phyloP scores from a whole-genome alignment of 2,888 invertebrate species.

The Pachymerium ferrugineum region DNA sequence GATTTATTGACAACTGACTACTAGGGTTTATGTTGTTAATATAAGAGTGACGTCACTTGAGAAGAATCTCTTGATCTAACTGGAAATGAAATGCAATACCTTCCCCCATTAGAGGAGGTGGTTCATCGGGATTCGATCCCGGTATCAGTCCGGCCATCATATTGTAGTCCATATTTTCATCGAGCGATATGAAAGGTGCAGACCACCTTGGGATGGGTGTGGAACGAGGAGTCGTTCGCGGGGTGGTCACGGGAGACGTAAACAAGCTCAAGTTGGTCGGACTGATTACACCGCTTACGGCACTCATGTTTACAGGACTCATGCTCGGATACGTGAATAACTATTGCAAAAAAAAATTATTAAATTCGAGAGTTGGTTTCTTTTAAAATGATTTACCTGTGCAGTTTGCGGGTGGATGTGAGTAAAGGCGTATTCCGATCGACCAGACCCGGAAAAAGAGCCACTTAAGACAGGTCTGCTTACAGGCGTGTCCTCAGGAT shows the following conservation, averaged over 20 bases:
- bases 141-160: constrained; percentile 72
- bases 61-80: no score
- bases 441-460: constrained; percentile 47
- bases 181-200: constrained; percentile 75
- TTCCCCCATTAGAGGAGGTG: constrained; percentile 71
- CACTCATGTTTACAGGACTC: constrained; percentile 64
- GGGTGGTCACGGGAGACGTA: constrained; percentile 63
- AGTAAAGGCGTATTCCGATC: constrained; percentile 73
- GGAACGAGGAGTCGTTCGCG: constrained; percentile 63
- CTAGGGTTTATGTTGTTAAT: no score
- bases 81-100: no score
- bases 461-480: constrained; percentile 49
- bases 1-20: no score
- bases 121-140: constrained; percentile 52
- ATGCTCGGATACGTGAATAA: constrained; percentile 86
- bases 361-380: background rate
- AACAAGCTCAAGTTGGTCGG: constrained; percentile 81
- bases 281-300: constrained; percentile 76
- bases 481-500: constrained; percentile 43
- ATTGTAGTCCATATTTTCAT: constrained; percentile 80
- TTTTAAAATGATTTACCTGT: constrained; percentile 41
- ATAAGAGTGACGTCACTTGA: no score
- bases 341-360: constrained; percentile 50
- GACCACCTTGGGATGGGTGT: constrained; percentile 67
- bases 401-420: constrained; percentile 80